Conservation (phyloP, 2,113 vertebrate species). For the Tupaia chinensis region DNA sequence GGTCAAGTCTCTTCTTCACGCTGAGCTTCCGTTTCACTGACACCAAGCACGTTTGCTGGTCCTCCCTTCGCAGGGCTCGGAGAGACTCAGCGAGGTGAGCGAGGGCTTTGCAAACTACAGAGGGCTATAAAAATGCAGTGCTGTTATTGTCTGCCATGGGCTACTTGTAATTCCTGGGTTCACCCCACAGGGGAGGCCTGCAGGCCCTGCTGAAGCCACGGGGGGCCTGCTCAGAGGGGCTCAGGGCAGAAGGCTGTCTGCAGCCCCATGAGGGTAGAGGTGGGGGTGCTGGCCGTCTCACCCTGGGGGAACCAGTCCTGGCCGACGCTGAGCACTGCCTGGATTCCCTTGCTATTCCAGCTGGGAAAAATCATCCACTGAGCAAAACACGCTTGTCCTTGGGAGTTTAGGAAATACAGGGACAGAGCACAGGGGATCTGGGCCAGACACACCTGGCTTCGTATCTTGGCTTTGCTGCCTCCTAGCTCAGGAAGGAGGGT, state of each 20-base stretch:
- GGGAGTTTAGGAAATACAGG: background rate
- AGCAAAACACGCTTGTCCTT: rapidly evolving
- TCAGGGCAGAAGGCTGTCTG: background rate
- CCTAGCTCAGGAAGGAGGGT: background rate
- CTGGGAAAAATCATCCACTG: background rate
- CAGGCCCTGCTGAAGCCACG: background rate
- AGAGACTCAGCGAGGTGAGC: background rate
- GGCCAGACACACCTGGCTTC: background rate
- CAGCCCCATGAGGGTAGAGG: background rate
- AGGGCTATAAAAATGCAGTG: rapidly evolving
- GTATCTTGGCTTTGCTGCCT: background rate
- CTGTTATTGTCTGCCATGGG: background rate
- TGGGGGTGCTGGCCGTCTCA: no score
- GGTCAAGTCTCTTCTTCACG: background rate
- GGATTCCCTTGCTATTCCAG: rapidly evolving
- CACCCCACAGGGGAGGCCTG: rapidly evolving
- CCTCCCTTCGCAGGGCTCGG: background rate
- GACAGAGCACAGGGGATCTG: background rate
- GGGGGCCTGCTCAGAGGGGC: no score
- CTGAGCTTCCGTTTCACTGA: background rate
- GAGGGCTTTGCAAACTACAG: background rate
- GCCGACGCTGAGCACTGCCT: background rate
- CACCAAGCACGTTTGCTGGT: background rate
- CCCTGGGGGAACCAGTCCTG: background rate
- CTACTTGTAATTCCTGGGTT: background rate